These are phyloP conservation scores for Hyperoplus immaculatus DNA, from an alignment of 2,797 vertebrate species.

Conservation along the genomic window DNA sequence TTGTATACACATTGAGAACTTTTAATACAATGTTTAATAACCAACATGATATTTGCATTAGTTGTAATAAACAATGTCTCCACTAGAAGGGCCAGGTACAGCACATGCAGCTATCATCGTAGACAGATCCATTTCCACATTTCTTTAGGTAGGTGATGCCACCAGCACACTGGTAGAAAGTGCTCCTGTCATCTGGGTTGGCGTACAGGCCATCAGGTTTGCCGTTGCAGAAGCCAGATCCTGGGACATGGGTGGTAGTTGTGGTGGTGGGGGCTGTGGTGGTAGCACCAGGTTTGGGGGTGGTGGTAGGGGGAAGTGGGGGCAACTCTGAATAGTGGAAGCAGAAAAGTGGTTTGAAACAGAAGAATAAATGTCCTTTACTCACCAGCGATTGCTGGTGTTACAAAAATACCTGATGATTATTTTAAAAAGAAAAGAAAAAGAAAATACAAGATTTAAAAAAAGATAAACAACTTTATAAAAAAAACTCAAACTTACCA, in stretches of 20 bases:
- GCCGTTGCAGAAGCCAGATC: slow-evolving; percentile 65
- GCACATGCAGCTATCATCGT: slow-evolving; percentile 60
- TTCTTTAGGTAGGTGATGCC: slow-evolving; percentile 37
- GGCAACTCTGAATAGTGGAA: slow-evolving; percentile 42
- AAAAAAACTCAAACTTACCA: slow-evolving; percentile 53
- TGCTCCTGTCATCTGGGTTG: slow-evolving; percentile 31
- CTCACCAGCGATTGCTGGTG: not conserved
- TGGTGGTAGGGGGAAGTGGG: slow-evolving; percentile 47
- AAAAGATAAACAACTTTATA: not conserved
- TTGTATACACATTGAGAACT: slow-evolving; percentile 18
- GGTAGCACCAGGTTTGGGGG: slow-evolving; percentile 34
- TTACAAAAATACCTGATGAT: not conserved
- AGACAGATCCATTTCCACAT: slow-evolving; percentile 49
- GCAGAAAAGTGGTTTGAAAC: not conserved
- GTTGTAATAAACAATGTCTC: slow-evolving; percentile 6
- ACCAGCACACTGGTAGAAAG: slow-evolving; percentile 65
- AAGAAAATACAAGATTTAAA: not conserved
- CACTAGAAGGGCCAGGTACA: slow-evolving; percentile 61
- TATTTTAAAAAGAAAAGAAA: not conserved
- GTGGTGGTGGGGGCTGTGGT: slow-evolving; percentile 43
- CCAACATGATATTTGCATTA: slow-evolving; percentile 2
- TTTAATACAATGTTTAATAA: slow-evolving; percentile 25
- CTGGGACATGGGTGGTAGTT: slow-evolving; percentile 57
- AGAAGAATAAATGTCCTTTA: not conserved
- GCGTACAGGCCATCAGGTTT: slow-evolving; percentile 71